Evolutionary conservation across 2,797 vertebrate genomes (phyloP), one percentile per base, ranked within the genome.

Genomic region (Hydrolagus colliei): DNA sequence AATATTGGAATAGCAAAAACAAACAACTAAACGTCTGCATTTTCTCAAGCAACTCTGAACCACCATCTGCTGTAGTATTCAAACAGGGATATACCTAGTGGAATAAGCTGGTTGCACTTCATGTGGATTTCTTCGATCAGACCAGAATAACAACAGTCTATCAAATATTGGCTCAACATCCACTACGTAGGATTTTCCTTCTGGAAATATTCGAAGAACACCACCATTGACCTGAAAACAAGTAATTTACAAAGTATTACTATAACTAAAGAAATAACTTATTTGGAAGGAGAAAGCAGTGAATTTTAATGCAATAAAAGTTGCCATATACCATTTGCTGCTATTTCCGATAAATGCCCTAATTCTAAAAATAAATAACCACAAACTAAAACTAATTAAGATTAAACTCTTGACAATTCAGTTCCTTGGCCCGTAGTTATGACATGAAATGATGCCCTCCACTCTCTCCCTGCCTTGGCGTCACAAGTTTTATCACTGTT

Each of bases 61-160:
- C 41, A 52, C 27, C 27, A 27, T 27, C 27, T 27, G 27, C 27
- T 27, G 27, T 27, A 27, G 27, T 22, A 82, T 12, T 67, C 63
- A 27, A 82, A 68, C 8, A 41, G 22, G 65, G 18, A 68, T 67
- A 87, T 89, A 97, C 97, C 97, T 96, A 73, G 93, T 96, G 59
- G 94, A 90, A 85, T 95, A 98, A 78, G 97, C 96, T 27, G 97
- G 97, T 88, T 96, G 97, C 75, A 99, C 97, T 94, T 98, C 96
- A 9, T 99, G 97, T 0, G 97, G 97, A 87, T 99, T 99, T 88
- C 97, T 95, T 74, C 97, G 93, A 89, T 99, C 97, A 18, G 97
- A 98, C 97, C 97, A 99, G 94, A 99, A 99, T 86, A 98, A 93
- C 10, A 99, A 92, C 82, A 99, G 93, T 85, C 97, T 90, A 89